phyloP scores from a whole-genome alignment of 2,113 vertebrate species.

The Recurvirostra avosetta region DNA sequence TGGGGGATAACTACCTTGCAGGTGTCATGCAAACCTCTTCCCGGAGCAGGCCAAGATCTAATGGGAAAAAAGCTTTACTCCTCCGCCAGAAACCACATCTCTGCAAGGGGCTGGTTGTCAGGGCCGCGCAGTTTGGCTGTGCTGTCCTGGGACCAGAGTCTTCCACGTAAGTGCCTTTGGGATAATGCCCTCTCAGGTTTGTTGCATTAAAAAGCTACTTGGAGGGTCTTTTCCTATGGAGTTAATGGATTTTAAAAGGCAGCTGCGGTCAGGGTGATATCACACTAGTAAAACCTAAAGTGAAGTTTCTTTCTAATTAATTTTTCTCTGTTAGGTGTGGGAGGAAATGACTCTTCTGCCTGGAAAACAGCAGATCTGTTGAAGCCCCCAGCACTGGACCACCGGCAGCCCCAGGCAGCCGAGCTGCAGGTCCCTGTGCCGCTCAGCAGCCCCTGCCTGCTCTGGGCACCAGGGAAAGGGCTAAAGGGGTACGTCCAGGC shows the following conservation, averaged over 20 bases:
- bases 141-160: neutral
- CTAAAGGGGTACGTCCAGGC: neutral
- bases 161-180: neutral
- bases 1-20: neutral
- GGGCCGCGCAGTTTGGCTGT: neutral
- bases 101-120: fast-evolving
- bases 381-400: fast-evolving
- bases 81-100: neutral
- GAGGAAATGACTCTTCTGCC: neutral
- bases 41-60: neutral
- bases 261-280: neutral
- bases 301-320: neutral
- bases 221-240: neutral
- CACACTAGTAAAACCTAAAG: neutral
- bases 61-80: neutral
- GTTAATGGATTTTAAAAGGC: slow-evolving; percentile 26
- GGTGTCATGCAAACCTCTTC: neutral
- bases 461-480: neutral
- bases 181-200: neutral
- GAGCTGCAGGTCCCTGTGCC: neutral
- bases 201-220: neutral
- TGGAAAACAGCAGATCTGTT: neutral
- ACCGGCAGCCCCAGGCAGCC: neutral
- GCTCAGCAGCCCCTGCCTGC: neutral
- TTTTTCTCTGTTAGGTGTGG: neutral